phyloP scores from a whole-genome alignment of 2,113 vertebrate genomes.

The Xenotilapia caudafasciata region DNA sequence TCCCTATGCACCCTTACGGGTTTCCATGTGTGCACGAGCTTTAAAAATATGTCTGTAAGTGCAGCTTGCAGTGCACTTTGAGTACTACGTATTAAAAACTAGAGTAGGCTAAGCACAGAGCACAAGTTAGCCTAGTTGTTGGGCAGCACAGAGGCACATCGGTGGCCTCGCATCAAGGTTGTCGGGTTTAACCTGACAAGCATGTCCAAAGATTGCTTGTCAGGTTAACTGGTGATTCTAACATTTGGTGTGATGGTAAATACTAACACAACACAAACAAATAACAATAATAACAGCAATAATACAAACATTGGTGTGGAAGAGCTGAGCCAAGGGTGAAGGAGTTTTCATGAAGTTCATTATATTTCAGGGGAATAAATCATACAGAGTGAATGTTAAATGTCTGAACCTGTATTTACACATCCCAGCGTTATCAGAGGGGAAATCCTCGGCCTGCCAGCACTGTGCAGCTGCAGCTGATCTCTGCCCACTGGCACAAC shows the following conservation, averaged over 20 bases:
- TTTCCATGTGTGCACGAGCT: not conserved
- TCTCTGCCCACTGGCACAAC: not conserved
- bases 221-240: not conserved
- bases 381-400: not conserved
- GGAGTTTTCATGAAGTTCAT: not conserved
- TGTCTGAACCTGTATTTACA: not conserved
- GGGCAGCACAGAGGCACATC: not conserved
- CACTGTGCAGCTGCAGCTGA: not conserved
- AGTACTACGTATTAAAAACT: not conserved
- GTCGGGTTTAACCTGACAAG: not conserved
- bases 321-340: accelerated
- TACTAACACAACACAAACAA: not conserved
- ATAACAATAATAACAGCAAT: not conserved
- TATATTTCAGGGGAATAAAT: not conserved
- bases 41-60: not conserved
- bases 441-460: not conserved
- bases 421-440: not conserved
- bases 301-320: not conserved
- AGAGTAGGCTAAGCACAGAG: not conserved
- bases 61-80: not conserved
- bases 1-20: not conserved
- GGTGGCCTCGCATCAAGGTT: not conserved
- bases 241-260: not conserved
- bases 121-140: not conserved
- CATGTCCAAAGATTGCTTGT: not conserved